These are phyloP conservation scores for Drosophila stalkeri DNA, from an alignment of 2,888 invertebrate species.

Conservation along the genomic window DNA sequence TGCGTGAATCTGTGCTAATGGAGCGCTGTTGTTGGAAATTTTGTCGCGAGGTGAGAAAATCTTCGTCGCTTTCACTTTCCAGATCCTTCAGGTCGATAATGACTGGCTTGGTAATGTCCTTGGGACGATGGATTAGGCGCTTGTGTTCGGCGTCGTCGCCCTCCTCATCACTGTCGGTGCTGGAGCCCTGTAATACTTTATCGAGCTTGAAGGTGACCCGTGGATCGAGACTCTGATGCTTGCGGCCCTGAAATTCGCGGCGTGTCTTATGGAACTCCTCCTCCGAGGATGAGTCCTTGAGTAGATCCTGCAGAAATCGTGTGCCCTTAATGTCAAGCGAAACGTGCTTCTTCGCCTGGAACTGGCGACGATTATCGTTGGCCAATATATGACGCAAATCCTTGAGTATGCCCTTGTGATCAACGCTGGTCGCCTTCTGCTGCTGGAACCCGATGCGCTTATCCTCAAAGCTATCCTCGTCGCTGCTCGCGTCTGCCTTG, in stretches of 20 bases:
- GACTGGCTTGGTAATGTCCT: conserved; percentile 85
- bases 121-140: conserved; percentile 84
- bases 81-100: conserved; percentile 85
- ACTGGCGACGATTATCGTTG: conserved; percentile 84
- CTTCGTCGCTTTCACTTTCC: conserved; percentile 85
- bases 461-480: conserved; percentile 85
- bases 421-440: conserved; percentile 84
- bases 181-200: conserved; percentile 83
- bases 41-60: conserved; percentile 87
- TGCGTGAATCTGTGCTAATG: conserved; percentile 88
- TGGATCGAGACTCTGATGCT: conserved; percentile 85
- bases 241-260: conserved; percentile 85
- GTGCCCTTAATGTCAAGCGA: conserved; percentile 85
- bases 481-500: conserved; percentile 80
- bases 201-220: conserved; percentile 85
- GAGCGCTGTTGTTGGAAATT: conserved; percentile 88
- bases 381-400: conserved; percentile 84
- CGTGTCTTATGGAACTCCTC: conserved; percentile 85
- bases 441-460: conserved; percentile 85
- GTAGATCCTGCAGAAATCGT: conserved; percentile 83
- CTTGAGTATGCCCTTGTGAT: conserved; percentile 85
- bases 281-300: conserved; percentile 85
- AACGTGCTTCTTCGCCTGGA: conserved; percentile 85
- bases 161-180: conserved; percentile 84
- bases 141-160: conserved; percentile 84